Evolutionary conservation across 1,140 invertebrate genomes (phyloP), one percentile per base, ranked within the genome.

Genomic region (Drosophila biarmipes): DNA sequence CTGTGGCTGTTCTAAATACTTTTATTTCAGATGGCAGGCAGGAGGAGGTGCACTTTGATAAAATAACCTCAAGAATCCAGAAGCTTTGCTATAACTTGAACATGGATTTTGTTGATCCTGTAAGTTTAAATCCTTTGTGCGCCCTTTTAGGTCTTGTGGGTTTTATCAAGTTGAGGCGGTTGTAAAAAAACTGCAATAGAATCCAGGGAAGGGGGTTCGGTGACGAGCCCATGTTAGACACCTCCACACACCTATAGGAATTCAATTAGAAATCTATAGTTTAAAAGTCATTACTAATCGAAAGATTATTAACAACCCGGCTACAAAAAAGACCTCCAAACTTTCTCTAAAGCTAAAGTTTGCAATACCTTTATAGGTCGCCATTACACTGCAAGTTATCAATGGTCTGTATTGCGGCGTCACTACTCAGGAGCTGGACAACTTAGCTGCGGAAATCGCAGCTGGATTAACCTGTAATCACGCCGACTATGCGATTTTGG

Each of bases 21-120:
- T 42, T 11, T 37, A 8, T 62, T 77, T 15, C 51, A 97, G 98
- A 96, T 94, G 98, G 98, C 0, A 94, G 96, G n/a, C 95, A 96
- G 86, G 98, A 99, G 92, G 95, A 96, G 80, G 96, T 99, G 4
- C 97, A 98, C 92, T 97, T 99, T 92, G 98, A 99, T 92, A 99
- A 99, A 94, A 99, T 99, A 59, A 99, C 98, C 2, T 98, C 97
- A 0, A 94, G 98, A 79, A 98, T 99, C 35, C 95, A 96, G 86
- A 99, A 99, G 91, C 93, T 99, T 51, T 99, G 98, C 90, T 99
- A 99, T 94, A 97, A 97, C 34, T 93, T 99, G 4, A 97, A 99
- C 92, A 97, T 96, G 95, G 97, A 99, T 59, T 99, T 97, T 94
- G 96, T 99, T 40, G 98, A 99, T 92, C 98, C 98, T 21, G 98